Evolutionary conservation across 2,113 vertebrate genomes (phyloP), one percentile per base, ranked within the genome.

Genomic region (Pelecanoides urinatrix): DNA sequence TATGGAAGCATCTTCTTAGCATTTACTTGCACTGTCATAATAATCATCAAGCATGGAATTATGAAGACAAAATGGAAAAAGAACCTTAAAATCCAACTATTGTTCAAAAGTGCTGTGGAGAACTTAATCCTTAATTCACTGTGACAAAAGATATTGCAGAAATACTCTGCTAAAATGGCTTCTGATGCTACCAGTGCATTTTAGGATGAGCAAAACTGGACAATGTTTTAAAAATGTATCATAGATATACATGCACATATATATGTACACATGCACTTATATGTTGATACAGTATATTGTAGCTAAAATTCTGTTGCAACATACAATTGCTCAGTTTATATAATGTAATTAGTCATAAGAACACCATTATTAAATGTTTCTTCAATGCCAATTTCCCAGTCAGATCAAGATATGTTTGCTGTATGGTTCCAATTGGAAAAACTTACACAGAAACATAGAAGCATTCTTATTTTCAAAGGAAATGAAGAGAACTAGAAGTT

Each of bases 181-280:
- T 93, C 38, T 63, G 36, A 50, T 15, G 7, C 26, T 42, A 93
- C 11, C 44, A 62, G 30, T 23, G 25, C 20, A 59, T n/a, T 68
- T 83, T 47, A 38, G 20, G 13, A 67, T 40, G 22, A 75, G 21
- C 27, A 62, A 72, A 58, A 36, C 15, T 11, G 25, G 13, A 65
- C 34, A 82, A 73, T 2, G 3, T n/a, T 47, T 36, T 19, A 68
- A 79, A 21, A 83, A 40, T 4, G 34, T 2, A 59, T 1, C 20
- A 55, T 0, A 47, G 2, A 53, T 38, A 40, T 1, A 40, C 9
- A 6, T 20, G 3, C 11, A 84, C 21, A 11, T 23, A 45, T 3
- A 32, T 8, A 59, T 0, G 9, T 40, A 40, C 25, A 56, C 10
- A 36, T 3, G 7, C 10, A 40, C 2, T 50, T 61, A 7, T 7